Evolutionary conservation across 2,113 vertebrate genomes (phyloP), one percentile per base, ranked within the genome.

Genomic region (Seriola aureovittata): DNA sequence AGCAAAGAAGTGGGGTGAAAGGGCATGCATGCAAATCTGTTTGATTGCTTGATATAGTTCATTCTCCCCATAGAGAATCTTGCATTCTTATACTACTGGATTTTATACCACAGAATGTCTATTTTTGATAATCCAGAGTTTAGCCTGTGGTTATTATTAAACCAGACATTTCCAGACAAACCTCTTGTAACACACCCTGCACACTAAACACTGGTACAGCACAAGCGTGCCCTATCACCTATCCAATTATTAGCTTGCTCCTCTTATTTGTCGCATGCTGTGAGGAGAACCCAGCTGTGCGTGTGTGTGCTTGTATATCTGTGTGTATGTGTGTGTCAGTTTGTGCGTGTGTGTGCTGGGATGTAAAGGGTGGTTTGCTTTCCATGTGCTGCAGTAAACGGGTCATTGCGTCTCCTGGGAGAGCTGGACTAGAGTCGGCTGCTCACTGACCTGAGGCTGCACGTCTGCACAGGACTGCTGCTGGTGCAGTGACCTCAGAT

Each of bases 351-450:
- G 62, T 44, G 60, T 80, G 59, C 62, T 66, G 60, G 66, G 79
- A 72, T 74, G 78, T 80, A 78, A 55, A 77, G 48, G 54, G 70
- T 90, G 14, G 13, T 52, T 76, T 71, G 46, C 55, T 71, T 60
- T 63, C 73, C 81, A 54, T 75, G 81, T 77, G 78, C 69, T 79
- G 66, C 50, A 55, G 78, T 66, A 86, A 85, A 85, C 71, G 83
- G 93, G 92, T 94, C 92, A 92, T 80, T 80, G 89, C 72, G 6
- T 92, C 90, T 88, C 87, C 74, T 78, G 85, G 86, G 82, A 75
- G 78, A 89, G 84, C 90, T 69, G 80, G 55, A 46, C 80, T 66
- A 5, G 34, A 66, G 82, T 78, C 80, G 80, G 85, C 86, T 87
- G 88, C 86, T 85, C 80, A 76, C 75, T 94, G 92, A 93, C 88